Conservation (phyloP, 37 sponge, comb jelly and placozoan species). For the Aphrocallistes beatrix region DNA sequence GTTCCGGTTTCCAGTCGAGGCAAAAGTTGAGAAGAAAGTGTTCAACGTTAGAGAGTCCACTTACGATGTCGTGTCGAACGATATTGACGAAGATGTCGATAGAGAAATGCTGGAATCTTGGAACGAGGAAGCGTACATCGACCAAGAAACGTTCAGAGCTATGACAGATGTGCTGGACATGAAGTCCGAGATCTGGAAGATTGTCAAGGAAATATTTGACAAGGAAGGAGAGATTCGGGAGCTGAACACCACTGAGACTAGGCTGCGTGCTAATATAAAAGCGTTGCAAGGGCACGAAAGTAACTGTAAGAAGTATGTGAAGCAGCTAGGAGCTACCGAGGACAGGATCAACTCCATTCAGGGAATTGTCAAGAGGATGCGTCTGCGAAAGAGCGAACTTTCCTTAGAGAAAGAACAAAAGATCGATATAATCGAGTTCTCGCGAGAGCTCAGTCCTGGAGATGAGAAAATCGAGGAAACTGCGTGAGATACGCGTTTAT, state of each 20-base stretch:
- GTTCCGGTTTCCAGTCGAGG: constrained; percentile 57
- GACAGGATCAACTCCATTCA: constrained; percentile 48
- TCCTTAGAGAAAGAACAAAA: background rate
- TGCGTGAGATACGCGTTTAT: no score
- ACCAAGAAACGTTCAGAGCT: background rate
- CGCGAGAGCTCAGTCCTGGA: constrained; percentile 18
- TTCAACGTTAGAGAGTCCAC: constrained; percentile 48
- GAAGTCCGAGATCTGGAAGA: constrained; percentile 18
- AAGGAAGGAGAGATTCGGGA: constrained; percentile 71
- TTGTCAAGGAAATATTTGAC: constrained; percentile 28
- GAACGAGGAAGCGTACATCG: background rate
- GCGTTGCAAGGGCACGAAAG: constrained; percentile 45
- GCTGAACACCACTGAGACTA: constrained; percentile 36
- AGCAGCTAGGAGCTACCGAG: constrained; percentile 50
- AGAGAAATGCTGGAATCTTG: background rate
- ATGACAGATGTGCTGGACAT: constrained; percentile 21
- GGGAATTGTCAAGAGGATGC: constrained; percentile 34
- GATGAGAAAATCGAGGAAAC: no score
- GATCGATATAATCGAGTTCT: constrained; percentile 23
- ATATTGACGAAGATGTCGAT: constrained; percentile 3
- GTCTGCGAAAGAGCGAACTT: constrained; percentile 34
- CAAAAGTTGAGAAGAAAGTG: constrained; percentile 56
- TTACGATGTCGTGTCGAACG: constrained; percentile 26
- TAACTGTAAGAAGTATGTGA: constrained; percentile 64
- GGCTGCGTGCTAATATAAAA: constrained; percentile 50